phyloP scores from a whole-genome alignment of 2,888 invertebrate species.

The Nipponacmea schrenckii region DNA sequence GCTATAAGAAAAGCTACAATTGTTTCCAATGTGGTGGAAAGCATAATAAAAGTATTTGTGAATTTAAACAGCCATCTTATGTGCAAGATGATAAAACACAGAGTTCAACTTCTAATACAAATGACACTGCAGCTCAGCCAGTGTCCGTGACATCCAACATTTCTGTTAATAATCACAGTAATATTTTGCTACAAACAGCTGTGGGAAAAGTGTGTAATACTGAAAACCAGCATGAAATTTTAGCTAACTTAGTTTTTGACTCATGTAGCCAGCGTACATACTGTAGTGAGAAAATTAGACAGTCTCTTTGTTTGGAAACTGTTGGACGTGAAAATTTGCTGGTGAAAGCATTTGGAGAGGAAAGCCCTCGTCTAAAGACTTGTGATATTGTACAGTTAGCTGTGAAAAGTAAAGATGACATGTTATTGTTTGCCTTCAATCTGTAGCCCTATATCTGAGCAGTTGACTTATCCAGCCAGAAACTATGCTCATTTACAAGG shows the following conservation, averaged over 20 bases:
- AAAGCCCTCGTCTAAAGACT: background rate
- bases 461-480: background rate
- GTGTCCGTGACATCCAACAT: too few relatives aligned
- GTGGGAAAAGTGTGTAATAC: too few relatives aligned
- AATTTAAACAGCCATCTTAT: too few relatives aligned
- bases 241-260: background rate
- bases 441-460: conserved; percentile 2
- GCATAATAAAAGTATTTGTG: background rate
- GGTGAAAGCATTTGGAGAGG: background rate
- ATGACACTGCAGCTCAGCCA: too few relatives aligned
- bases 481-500: conserved; percentile 1
- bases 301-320: background rate
- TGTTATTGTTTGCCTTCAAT: background rate
- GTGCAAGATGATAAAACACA: too few relatives aligned
- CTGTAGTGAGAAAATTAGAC: background rate
- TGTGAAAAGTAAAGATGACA: background rate
- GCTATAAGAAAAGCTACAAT: background rate
- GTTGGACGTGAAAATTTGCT: background rate
- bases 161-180: too few relatives aligned
- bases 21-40: conserved; percentile 3
- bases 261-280: background rate
- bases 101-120: too few relatives aligned
- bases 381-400: background rate
- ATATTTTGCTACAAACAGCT: too few relatives aligned
- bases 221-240: background rate